Base-by-base conservation (phyloP, 2,888 invertebrate species). In the Chouioia cunea region DNA sequence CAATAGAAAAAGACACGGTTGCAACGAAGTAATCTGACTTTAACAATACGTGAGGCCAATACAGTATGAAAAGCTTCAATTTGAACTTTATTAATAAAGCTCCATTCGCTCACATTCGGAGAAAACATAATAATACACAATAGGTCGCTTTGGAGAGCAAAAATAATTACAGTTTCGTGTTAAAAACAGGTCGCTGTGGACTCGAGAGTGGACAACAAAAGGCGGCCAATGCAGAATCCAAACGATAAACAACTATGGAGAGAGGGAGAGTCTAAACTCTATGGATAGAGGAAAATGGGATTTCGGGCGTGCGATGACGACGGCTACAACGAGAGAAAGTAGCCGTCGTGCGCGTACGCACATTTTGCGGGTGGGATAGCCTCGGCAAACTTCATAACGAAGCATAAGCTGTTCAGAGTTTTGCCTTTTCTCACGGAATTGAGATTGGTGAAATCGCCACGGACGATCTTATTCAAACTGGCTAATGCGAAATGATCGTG, bases 401-500 rank as follows among this genome's bases (percentile, higher is more conserved):
- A 65, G 70, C 47, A n/a, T n/a, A 44, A 56, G 64, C 57, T 56
- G 65, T 70, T 70, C 60, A 50, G 54, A 18, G 43, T 22, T 8
- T 46, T n/a, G 50, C 52, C 12, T 60, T 67, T 53, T 60, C 54
- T 47, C 46, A 10, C 47, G 36, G 16, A 70, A 70, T 70, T 54
- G 65, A 70, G 70, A 65, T 64, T 70, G n/a, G 16, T 6, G 36
- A 18, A 70, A 59, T 65, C 70, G 56, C 50, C 43, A 20, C 50
- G 65, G 18, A 54, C 47, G 65, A 70, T 70, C 70, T 70, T 70
- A 70, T 70, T 60, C 65, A 50, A n/a, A 43, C 18, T 18, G 36
- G 60, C 60, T 70, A 56, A 65, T 65, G 70, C 65, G 44, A 56
- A 70, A 70, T 70, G 59, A 52, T 64, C 16, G 56, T 27, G 18